phyloP scores from a whole-genome alignment of 2,888 invertebrate genomes.

The Notodonta dromedarius region DNA sequence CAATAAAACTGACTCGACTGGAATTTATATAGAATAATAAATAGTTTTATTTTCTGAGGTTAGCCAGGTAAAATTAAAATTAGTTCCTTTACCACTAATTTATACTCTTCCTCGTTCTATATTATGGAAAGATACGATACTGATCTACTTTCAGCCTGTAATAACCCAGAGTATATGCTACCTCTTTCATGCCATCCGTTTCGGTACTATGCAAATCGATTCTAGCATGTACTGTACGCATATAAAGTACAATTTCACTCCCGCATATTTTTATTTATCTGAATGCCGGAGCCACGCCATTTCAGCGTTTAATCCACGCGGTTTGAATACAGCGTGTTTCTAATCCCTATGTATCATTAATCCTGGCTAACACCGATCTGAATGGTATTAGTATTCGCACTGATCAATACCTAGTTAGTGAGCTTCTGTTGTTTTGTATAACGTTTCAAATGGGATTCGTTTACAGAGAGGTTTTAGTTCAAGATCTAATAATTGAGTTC shows the following conservation, averaged over 20 bases:
- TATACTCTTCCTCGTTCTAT: no score
- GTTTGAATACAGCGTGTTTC: conserved; percentile 1
- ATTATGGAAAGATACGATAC: no score
- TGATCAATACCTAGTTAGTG: background rate
- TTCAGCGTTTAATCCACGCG: conserved; percentile 1
- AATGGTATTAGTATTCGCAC: conserved; percentile 2
- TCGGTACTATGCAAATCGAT: background rate
- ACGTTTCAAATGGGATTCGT: background rate
- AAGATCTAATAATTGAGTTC: background rate
- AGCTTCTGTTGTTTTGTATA: conserved; percentile 1
- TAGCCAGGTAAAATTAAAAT: no score
- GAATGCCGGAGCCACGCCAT: background rate
- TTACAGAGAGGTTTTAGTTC: background rate
- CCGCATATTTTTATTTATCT: background rate
- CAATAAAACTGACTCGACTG: no score
- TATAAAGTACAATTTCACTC: background rate
- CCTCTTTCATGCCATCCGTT: no score
- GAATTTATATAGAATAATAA: no score
- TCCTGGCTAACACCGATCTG: background rate
- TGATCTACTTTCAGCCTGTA: no score
- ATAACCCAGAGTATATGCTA: no score
- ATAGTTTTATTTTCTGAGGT: no score
- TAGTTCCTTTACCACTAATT: no score
- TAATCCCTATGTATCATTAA: conserved; percentile 1
- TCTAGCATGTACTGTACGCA: background rate